A percentile compares a stretch with the other conserved stretches of the same genome.
Conservation (phyloP, 2,113 vertebrate genomes). For the Dunckerocampus dactyliophorus region DNA sequence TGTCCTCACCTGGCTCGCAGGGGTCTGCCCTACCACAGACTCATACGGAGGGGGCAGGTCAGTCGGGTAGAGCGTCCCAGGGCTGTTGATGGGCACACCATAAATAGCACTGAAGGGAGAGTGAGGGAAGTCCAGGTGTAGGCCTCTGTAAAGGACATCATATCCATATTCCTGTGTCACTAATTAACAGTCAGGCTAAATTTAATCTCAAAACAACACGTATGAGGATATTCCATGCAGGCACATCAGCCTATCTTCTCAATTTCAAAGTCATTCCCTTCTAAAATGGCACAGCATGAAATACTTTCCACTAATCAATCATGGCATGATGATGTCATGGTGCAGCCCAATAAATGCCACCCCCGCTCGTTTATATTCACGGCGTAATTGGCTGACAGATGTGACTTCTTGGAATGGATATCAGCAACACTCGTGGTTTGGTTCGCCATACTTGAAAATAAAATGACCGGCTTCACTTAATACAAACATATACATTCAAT, state of each 20-base stretch:
- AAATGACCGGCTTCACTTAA: no score
- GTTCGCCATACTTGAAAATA: no score
- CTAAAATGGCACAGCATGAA: conserved; percentile 52
- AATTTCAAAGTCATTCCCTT: conserved; percentile 48
- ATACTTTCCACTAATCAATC: conserved; percentile 59
- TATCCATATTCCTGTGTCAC: conserved; percentile 11
- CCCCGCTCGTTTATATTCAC: conserved; percentile 65
- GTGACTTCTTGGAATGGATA: conserved; percentile 44
- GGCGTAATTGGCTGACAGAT: conserved; percentile 63
- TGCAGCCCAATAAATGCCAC: conserved; percentile 53
- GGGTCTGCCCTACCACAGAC: conserved; percentile 82
- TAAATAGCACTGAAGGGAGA: conserved; percentile 87
- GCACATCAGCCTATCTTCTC: conserved; percentile 53
- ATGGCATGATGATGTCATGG: conserved; percentile 65
- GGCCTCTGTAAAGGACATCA: conserved; percentile 71
- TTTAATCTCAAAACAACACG: no score
- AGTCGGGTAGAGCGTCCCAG: conserved; percentile 83
- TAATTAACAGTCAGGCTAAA: neutral
- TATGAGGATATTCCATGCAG: neutral
- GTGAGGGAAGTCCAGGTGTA: conserved; percentile 87
- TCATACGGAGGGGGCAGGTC: conserved; percentile 96
- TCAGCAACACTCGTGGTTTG: conserved; percentile 27
- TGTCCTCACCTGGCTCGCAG: conserved; percentile 82
- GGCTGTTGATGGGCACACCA: conserved; percentile 90
- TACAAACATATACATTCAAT: no score